A percentile compares a stretch with the other conserved stretches of the same genome.
Evolutionary conservation across 2,113 vertebrate genomes (phyloP).

Genomic region (Macrotus californicus): DNA sequence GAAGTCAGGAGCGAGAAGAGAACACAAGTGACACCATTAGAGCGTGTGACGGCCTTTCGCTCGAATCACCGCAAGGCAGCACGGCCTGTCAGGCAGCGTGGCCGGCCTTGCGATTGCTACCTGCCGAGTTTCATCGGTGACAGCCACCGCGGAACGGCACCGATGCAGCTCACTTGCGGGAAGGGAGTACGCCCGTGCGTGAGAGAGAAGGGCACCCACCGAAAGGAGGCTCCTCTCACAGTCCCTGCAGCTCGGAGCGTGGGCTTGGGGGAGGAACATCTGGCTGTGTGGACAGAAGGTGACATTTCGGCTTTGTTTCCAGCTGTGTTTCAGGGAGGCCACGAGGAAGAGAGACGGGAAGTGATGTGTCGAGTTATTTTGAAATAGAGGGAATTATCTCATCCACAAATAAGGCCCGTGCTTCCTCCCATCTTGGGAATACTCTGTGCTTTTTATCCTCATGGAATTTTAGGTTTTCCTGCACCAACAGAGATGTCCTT

Average conservation of each 20-base stretch:
- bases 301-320: too few relatives aligned
- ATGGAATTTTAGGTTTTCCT: not conserved
- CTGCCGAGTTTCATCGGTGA: not conserved
- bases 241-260: not conserved
- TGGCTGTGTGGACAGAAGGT: too few relatives aligned
- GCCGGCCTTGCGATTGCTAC: not conserved
- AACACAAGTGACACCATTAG: not conserved
- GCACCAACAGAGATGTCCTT: accelerated
- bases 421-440: accelerated
- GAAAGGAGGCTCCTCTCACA: not conserved
- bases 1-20: not conserved
- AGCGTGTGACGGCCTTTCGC: not conserved
- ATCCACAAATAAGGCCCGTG: accelerated
- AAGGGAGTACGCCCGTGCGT: not conserved
- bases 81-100: not conserved
- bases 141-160: not conserved
- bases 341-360: not conserved
- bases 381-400: not conserved
- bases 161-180: not conserved
- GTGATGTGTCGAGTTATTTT: not conserved
- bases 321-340: too few relatives aligned
- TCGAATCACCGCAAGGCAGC: not conserved
- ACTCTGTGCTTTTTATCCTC: not conserved
- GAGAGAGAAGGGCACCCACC: not conserved
- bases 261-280: not conserved